Evolutionary conservation across 2,888 invertebrate species (phyloP).

Genomic region (Aspidapion aeneum): DNA sequence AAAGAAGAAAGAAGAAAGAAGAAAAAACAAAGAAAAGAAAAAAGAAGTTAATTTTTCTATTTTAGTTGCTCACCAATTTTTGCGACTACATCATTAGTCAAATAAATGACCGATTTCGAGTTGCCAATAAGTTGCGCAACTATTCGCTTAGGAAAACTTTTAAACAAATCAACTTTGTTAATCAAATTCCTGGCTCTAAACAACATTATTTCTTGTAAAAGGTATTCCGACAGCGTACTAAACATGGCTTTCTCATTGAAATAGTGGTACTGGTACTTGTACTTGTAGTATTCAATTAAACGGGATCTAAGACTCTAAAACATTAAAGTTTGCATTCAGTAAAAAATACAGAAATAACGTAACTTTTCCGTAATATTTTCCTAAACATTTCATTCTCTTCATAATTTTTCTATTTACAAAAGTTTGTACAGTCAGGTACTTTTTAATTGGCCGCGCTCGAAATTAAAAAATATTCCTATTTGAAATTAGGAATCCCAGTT

Average conservation of each 20-base stretch:
- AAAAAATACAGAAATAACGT: too few species aligned
- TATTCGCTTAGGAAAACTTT: constrained; percentile 15
- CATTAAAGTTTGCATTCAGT: too few species aligned
- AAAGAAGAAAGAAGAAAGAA: too few species aligned
- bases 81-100: constrained; percentile 18
- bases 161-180: constrained; percentile 17
- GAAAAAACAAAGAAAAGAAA: too few species aligned
- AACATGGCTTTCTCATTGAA: constrained; percentile 22
- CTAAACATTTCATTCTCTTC: too few species aligned
- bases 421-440: too few species aligned
- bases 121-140: constrained; percentile 16
- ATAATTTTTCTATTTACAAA: too few species aligned
- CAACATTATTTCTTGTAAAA: constrained; percentile 17
- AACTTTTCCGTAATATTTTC: too few species aligned
- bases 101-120: constrained; percentile 13
- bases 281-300: constrained; percentile 12
- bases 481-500: too few species aligned
- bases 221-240: constrained; percentile 12
- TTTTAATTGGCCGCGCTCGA: too few species aligned
- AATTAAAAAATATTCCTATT: too few species aligned
- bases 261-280: constrained; percentile 21
- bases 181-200: constrained; percentile 19
- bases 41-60: too few species aligned
- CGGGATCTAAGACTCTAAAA: neutral
- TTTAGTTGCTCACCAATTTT: constrained; percentile 7